Evolutionary conservation across 2,888 invertebrate genomes (phyloP).

Genomic region (Lysandra bellargus): DNA sequence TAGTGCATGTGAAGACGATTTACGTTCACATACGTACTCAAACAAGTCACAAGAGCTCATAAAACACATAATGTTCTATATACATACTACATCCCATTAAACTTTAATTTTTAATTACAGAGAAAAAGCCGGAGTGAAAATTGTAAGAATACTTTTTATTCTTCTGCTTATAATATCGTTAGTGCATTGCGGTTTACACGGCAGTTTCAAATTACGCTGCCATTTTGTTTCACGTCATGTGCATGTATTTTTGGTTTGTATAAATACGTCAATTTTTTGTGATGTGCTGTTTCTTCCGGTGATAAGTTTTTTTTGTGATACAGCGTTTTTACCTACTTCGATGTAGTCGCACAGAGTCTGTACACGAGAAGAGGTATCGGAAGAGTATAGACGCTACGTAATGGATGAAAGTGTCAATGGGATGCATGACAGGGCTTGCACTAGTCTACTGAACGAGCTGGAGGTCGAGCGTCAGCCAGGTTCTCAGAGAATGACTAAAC

Average conservation of each 20-base stretch:
- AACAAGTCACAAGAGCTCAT: conserved; percentile 9
- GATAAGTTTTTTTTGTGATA: background rate
- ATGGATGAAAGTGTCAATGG: conserved; percentile 52
- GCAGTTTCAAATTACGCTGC: conserved; percentile 52
- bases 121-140: conserved; percentile 19
- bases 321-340: conserved; percentile 15
- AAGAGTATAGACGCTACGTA: conserved; percentile 43
- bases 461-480: conserved; percentile 54
- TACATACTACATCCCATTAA: conserved; percentile 21
- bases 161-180: conserved; percentile 57
- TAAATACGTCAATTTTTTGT: conserved; percentile 14
- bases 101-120: conserved; percentile 24
- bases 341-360: conserved; percentile 34
- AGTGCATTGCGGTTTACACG: conserved; percentile 73
- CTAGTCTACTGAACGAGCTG: conserved; percentile 63
- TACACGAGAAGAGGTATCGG: conserved; percentile 36
- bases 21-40: conserved; percentile 11
- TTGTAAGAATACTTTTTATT: conserved; percentile 33
- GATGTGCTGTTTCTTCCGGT: background rate
- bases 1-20: conserved; percentile 25
- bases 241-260: background rate
- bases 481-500: conserved; percentile 56
- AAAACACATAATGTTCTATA: conserved; percentile 35
- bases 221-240: conserved; percentile 38
- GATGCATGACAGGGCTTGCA: conserved; percentile 68